Conservation (phyloP, 1,140 invertebrate genomes). For the Episyrphus balteatus region DNA sequence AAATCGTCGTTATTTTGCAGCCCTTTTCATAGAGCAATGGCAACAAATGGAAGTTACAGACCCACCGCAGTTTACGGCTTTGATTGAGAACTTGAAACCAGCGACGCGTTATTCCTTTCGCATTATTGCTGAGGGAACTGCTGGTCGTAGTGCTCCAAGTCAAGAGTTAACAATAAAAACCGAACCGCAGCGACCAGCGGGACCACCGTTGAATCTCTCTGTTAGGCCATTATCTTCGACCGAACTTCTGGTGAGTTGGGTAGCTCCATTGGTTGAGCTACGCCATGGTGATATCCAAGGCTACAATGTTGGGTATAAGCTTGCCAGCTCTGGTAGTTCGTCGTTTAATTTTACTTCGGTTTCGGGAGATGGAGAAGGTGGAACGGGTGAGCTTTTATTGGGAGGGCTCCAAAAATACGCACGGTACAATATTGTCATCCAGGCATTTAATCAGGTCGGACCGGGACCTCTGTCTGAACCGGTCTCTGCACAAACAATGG, state of each 20-base stretch:
- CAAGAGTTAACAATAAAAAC: constrained; percentile 56
- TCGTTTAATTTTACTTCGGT: constrained; percentile 57
- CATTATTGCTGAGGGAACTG: constrained; percentile 63
- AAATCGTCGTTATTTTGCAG: constrained; percentile 4
- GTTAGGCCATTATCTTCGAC: constrained; percentile 62
- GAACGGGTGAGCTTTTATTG: constrained; percentile 50
- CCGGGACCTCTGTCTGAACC: constrained; percentile 67
- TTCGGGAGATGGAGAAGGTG: constrained; percentile 55
- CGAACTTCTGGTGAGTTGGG: constrained; percentile 66
- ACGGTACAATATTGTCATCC: constrained; percentile 66
- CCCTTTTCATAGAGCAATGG: constrained; percentile 44
- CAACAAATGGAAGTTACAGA: constrained; percentile 54
- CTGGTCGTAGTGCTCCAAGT: constrained; percentile 60
- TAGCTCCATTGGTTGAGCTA: constrained; percentile 53
- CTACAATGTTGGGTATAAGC: constrained; percentile 48
- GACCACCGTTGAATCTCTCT: constrained; percentile 58
- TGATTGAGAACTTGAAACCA: constrained; percentile 62
- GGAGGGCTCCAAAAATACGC: constrained; percentile 63
- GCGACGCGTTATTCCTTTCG: constrained; percentile 64
- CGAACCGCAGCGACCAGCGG: constrained; percentile 65
- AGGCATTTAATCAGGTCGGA: constrained; percentile 78
- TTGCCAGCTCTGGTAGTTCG: constrained; percentile 31
- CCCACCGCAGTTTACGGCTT: constrained; percentile 46
- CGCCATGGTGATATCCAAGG: constrained; percentile 63
- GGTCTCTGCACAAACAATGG: constrained; percentile 62